Conservation (phyloP, 2,797 vertebrate species). For the Pangasius krempfi region DNA sequence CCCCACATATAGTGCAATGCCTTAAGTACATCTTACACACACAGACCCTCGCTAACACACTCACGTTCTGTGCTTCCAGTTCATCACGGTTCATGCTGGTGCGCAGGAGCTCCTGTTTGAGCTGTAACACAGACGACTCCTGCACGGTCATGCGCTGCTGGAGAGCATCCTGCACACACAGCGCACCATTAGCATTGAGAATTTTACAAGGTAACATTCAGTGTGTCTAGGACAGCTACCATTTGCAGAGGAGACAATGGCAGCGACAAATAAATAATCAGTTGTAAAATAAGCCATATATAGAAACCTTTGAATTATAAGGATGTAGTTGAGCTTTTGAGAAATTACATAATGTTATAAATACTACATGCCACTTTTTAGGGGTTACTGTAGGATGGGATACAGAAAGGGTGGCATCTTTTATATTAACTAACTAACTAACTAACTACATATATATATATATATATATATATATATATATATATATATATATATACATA, state of each 20-base stretch:
- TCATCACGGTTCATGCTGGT: slow-evolving; percentile 90
- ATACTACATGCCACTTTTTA: neutral
- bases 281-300: neutral
- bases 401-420: neutral
- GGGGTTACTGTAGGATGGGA: too few species aligned
- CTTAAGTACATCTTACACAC: neutral
- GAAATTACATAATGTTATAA: too few species aligned
- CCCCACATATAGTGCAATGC: neutral
- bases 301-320: neutral
- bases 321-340: too few species aligned
- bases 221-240: neutral
- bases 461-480: too few species aligned
- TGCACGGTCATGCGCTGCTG: slow-evolving; percentile 90
- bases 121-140: slow-evolving; percentile 90
- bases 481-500: too few species aligned
- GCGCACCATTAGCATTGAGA: neutral
- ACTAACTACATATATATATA: too few species aligned
- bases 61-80: slow-evolving; percentile 87
- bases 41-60: neutral
- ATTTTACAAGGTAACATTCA: neutral
- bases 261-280: neutral
- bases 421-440: too few species aligned
- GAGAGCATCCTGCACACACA: slow-evolving; percentile 84
- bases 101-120: slow-evolving; percentile 93
- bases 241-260: neutral